Base-by-base conservation (phyloP, 2,797 vertebrate genomes). In the Microhierax caerulescens region DNA sequence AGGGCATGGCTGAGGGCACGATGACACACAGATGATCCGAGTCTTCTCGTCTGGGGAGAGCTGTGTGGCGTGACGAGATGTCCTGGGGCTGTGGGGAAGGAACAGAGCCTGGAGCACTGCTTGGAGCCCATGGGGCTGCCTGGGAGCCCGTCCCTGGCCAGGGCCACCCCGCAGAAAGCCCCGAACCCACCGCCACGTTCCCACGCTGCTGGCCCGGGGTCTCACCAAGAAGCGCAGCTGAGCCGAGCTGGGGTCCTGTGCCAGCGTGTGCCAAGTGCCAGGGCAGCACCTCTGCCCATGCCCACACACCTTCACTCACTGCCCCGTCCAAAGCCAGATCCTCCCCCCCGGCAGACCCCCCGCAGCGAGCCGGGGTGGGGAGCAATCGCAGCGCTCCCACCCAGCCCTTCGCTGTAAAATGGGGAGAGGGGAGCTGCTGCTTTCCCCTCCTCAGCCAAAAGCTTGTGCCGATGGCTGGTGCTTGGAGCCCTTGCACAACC, bases 141-240 rank as follows among this genome's bases (percentile, higher is more conserved):
- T 1, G 1, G 18, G 69, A 77, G 24, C 74, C 69, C 0, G 0
- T 34, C 9, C n/a, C 57, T 32, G 32, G 34, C 28, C 3, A 2
- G 45, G 34, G 13, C 27, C 56, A 65, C 32, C 41, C 60, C 2
- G 0, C 17, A 73, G 22, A 4, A 2, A 88, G 20, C 34, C 50
- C 72, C 0, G 0, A 43, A 15, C 3, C 23, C 5, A 1, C 41
- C 2, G 1, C 34, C 5, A 1, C 5, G 16, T 60, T 36, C 51
- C 60, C 59, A 34, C 17, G 2, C 51, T 32, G 27, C 34, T 25
- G 72, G 22, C 19, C 12, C 2, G 1, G 70, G 84, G 68, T 30
- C 0, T 0, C 76, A 30, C 4, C 0, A 0, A 28, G 43, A 41
- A 60, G 20, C 0, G 7, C 0, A 5, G n/a, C 56, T 69, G 69